A percentile compares a stretch with the other conserved stretches of the same genome.
These are phyloP conservation scores for Thereva unica DNA, from an alignment of 2,888 invertebrate genomes.

Conservation along the genomic window DNA sequence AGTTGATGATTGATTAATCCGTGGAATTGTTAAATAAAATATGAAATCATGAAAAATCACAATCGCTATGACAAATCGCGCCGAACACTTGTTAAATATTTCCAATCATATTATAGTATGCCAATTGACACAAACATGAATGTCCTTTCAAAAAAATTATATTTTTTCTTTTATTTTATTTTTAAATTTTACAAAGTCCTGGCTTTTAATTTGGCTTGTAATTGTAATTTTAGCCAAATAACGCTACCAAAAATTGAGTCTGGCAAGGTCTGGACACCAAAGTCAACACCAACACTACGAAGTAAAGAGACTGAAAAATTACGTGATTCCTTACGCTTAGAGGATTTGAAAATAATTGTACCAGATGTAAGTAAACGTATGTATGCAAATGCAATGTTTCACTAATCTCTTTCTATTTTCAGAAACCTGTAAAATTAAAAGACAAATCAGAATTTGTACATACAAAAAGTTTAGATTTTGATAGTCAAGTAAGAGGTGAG, in stretches of 20 bases:
- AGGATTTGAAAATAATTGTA: slow-evolving; percentile 48
- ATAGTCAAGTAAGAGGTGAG: slow-evolving; percentile 49
- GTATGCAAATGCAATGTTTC: not conserved
- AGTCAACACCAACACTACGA: slow-evolving; percentile 48
- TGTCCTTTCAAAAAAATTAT: no score
- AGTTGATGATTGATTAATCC: no score
- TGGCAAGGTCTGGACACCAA: slow-evolving; percentile 49
- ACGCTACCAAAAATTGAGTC: slow-evolving; percentile 48
- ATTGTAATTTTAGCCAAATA: slow-evolving; percentile 42
- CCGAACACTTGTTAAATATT: no score
- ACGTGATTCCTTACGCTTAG: slow-evolving; percentile 49
- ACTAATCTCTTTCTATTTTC: slow-evolving; percentile 33
- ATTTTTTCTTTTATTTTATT: not conserved
- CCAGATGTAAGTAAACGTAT: slow-evolving; percentile 45
- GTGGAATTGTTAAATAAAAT: no score
- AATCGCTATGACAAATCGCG: no score
- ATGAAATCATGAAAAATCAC: no score
- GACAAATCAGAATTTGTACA: slow-evolving; percentile 50
- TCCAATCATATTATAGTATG: no score
- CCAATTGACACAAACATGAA: no score
- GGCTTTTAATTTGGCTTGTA: slow-evolving; percentile 2
- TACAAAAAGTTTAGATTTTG: slow-evolving; percentile 50
- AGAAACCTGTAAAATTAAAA: slow-evolving; percentile 47
- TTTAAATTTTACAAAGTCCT: slow-evolving; percentile 16
- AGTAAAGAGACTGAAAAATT: slow-evolving; percentile 49